A percentile compares a stretch with the other conserved stretches of the same genome.
Evolutionary conservation across 2,888 invertebrate species (phyloP).

Genomic region (Pristionchus entomophagus): DNA sequence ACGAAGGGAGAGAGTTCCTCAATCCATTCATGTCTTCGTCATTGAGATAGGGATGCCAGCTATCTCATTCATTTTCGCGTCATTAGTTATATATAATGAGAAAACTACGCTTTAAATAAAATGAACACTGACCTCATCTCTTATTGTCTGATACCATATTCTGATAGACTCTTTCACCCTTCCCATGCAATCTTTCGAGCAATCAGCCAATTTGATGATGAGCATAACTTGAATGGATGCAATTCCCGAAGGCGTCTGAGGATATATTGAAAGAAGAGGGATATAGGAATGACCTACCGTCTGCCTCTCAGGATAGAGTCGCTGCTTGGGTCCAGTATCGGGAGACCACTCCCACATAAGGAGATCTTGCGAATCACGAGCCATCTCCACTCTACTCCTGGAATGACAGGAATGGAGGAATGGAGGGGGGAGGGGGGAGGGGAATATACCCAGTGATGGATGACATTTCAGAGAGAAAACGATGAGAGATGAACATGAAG

Average conservation of each 20-base stretch:
- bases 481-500: constrained; percentile 39
- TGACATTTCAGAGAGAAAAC: constrained; percentile 16
- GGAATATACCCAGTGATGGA: not conserved
- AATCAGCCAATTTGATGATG: not conserved
- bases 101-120: not conserved
- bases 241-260: not conserved
- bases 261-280: not conserved
- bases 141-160: not conserved
- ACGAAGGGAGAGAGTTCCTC: constrained; percentile 7
- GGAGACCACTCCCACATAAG: constrained; percentile 20
- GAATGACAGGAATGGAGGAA: not conserved
- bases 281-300: not conserved
- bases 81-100: too few relatives aligned
- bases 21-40: too few relatives aligned
- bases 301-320: constrained; percentile 10
- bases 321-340: not conserved
- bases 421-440: not conserved
- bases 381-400: not conserved
- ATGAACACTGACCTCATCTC: not conserved
- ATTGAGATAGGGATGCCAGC: too few relatives aligned
- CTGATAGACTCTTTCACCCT: not conserved
- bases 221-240: constrained; percentile 32
- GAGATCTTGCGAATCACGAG: constrained; percentile 27
- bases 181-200: not conserved
- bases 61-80: too few relatives aligned